Conservation (phyloP, 2,797 vertebrate genomes). For the Pangasius sanitwongsei region DNA sequence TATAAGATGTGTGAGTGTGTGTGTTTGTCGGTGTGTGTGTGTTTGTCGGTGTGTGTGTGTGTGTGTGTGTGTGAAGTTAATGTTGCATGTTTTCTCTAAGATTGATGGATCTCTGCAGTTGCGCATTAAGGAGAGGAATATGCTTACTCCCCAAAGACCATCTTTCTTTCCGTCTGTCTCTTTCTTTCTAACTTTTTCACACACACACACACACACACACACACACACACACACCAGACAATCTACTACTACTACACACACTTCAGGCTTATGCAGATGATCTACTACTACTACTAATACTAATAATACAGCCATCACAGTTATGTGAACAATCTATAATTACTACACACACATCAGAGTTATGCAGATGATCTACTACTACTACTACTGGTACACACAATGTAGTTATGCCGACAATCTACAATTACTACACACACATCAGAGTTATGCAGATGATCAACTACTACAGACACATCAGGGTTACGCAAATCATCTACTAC, state of each 20-base stretch:
- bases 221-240: not conserved
- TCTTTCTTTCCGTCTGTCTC: constrained; percentile 19
- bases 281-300: not conserved
- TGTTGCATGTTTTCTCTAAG: constrained; percentile 43
- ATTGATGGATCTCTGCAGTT: constrained; percentile 39
- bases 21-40: too few species aligned
- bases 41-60: constrained; percentile 16
- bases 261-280: not conserved
- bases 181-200: not conserved
- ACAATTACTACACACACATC: not conserved
- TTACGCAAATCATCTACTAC: too few species aligned
- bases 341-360: not conserved
- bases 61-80: constrained; percentile 9
- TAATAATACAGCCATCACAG: not conserved
- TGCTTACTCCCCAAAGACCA: constrained; percentile 18
- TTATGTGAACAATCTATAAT: not conserved
- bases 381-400: not conserved
- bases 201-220: not conserved
- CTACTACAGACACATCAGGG: too few species aligned
- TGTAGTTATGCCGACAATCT: not conserved
- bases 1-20: not conserved
- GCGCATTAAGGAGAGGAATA: constrained; percentile 36
- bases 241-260: not conserved
- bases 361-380: not conserved
- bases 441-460: not conserved